phyloP scores from a whole-genome alignment of 1,140 invertebrate genomes.

The Telenomus remus region DNA sequence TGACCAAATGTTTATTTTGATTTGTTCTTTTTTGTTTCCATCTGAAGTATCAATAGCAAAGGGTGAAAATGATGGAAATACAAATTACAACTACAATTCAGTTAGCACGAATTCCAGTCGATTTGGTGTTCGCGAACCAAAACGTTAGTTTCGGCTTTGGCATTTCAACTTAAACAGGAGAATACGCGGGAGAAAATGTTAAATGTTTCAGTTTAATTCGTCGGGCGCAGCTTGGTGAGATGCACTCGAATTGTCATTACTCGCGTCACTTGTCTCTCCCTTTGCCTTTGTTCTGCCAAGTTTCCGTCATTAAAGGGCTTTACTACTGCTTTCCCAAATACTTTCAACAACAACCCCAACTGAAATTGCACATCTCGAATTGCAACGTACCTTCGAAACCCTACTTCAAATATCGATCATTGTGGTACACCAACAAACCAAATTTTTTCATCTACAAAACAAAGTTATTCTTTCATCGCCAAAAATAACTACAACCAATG shows the following conservation, averaged over 20 bases:
- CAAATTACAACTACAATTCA: too few relatives aligned
- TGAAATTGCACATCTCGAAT: slow-evolving; percentile 45
- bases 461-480: not conserved
- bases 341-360: slow-evolving; percentile 41
- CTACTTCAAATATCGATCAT: slow-evolving; percentile 40
- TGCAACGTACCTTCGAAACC: slow-evolving; percentile 31
- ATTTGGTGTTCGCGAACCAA: not conserved
- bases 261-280: slow-evolving; percentile 50
- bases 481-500: too few relatives aligned
- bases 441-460: not conserved
- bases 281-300: slow-evolving; percentile 40
- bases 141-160: not conserved
- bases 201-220: slow-evolving; percentile 44
- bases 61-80: too few relatives aligned
- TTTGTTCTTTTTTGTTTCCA: too few relatives aligned
- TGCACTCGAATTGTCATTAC: slow-evolving; percentile 45
- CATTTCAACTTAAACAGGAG: not conserved
- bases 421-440: not conserved
- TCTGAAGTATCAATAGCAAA: too few relatives aligned
- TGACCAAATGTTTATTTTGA: too few relatives aligned
- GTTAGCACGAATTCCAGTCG: not conserved
- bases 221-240: slow-evolving; percentile 36
- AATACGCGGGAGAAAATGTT: slow-evolving; percentile 16
- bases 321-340: slow-evolving; percentile 47
- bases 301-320: slow-evolving; percentile 55